Base-by-base conservation (phyloP, 2,888 invertebrate species). In the Temnothorax unifasciatus region DNA sequence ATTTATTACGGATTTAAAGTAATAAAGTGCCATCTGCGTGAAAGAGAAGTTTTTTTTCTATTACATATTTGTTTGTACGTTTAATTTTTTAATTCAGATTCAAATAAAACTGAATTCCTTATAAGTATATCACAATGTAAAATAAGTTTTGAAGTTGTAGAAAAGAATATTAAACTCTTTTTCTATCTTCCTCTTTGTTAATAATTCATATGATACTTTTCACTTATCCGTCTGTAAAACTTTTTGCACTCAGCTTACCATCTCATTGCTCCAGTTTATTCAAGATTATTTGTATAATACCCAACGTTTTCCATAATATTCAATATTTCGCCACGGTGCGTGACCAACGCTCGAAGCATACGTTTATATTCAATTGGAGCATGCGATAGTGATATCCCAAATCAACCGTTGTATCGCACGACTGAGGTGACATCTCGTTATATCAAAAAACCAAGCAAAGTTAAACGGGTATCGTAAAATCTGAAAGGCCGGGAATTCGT, bases 271-370 rank as follows among this genome's bases (percentile, higher is more conserved):
- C 63, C 21, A 21, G 15, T 75, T 75, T 75, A 75, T 50, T 50
- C 47, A 75, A 75, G 63, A 50, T 75, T 75, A 75, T 61, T 75
- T 61, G 34, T 63, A 75, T 75, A 75, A 75, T 75, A 75, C 50
- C 61, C 21, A 34, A 75, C 61, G 21, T 50, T 75, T 73, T 50
- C 59, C 74, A 74, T 74, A 41, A 73, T 73, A n/a, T 73, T 57
- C 47, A 61, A 74, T 9, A n/a, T 74, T 74, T 15, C 15, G 5
- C 6, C 18, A 34, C 5, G 13, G 5, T 52, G 13, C 76, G 29
- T 54, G 29, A 41, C 25, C 25, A 29, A 61, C 50, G 38, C 34
- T 18, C 50, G 50, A 41, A 38, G 25, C 5, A n/a, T 54, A n/a
- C 44, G 25, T 68, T 68, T 68, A 34, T 44, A 47, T 77, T 68